Evolutionary conservation across 2,113 vertebrate genomes (phyloP).

Genomic region (Craseonycteris thonglongyai): DNA sequence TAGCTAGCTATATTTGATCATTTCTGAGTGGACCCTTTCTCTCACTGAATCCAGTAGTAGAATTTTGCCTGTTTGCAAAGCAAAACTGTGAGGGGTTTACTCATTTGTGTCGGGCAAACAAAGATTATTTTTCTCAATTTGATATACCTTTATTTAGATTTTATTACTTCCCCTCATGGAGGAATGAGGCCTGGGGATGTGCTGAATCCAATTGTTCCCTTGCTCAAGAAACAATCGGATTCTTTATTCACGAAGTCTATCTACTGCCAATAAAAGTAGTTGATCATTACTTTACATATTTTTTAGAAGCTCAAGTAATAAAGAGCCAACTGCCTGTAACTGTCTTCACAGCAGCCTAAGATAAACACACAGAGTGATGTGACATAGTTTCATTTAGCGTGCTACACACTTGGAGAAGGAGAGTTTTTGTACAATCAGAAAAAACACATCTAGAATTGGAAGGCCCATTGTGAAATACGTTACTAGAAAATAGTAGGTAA

Average conservation of each 20-base stretch:
- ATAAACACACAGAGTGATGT: background rate
- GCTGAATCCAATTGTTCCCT: background rate
- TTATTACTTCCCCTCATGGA: background rate
- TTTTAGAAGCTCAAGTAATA: background rate
- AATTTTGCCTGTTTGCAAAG: background rate
- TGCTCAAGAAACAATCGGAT: background rate
- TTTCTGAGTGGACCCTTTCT: background rate
- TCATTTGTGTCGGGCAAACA: background rate
- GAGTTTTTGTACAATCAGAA: background rate
- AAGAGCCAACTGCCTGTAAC: background rate
- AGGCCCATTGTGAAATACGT: background rate
- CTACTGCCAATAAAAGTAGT: background rate
- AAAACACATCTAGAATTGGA: background rate
- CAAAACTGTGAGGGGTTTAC: background rate
- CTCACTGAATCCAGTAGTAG: background rate
- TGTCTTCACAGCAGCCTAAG: background rate
- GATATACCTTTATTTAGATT: conserved; percentile 23
- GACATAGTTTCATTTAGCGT: background rate
- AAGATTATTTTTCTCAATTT: conserved; percentile 18
- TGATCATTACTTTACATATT: background rate
- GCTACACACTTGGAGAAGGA: background rate
- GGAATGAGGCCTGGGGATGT: background rate
- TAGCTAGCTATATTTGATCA: background rate
- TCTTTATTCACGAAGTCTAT: background rate
- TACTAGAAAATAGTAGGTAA: conserved; percentile 3